Conservation (phyloP, 30 jellyfish, hydroid and myxozoan species). For the Nemopilema nomurai region DNA sequence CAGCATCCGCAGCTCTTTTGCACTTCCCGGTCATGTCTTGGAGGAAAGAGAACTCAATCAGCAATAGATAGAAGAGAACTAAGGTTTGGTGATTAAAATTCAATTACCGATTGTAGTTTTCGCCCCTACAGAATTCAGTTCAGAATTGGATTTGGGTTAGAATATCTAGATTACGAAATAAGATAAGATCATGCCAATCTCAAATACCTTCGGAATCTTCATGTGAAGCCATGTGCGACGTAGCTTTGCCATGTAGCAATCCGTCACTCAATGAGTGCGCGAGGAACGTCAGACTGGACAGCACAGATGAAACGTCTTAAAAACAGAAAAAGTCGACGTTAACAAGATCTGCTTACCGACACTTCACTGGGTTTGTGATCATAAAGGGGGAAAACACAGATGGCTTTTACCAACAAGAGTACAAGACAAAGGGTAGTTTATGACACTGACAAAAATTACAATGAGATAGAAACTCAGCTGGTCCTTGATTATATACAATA, state of each 20-base stretch:
- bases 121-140: too few relatives aligned
- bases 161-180: too few relatives aligned
- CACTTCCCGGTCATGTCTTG: conserved; percentile 62
- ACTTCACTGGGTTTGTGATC: not conserved
- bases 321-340: not conserved
- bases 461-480: too few relatives aligned
- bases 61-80: too few relatives aligned
- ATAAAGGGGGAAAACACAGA: conserved; percentile 1
- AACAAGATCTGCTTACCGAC: not conserved
- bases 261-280: conserved; percentile 85
- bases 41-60: not conserved
- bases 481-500: too few relatives aligned
- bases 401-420: not conserved
- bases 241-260: conserved; percentile 92
- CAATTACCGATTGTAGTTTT: too few relatives aligned
- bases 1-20: conserved; percentile 75
- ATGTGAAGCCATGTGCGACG: conserved; percentile 97
- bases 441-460: too few relatives aligned
- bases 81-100: too few relatives aligned
- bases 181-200: too few relatives aligned
- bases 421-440: too few relatives aligned
- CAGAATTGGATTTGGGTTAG: too few relatives aligned
- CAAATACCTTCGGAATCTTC: conserved; percentile 82
- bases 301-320: conserved; percentile 84
- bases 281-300: conserved; percentile 56